A percentile compares a stretch with the other conserved stretches of the same genome.
These are phyloP conservation scores for Psammodynastes pulverulentus DNA, from an alignment of 2,113 vertebrate species.

Conservation along the genomic window DNA sequence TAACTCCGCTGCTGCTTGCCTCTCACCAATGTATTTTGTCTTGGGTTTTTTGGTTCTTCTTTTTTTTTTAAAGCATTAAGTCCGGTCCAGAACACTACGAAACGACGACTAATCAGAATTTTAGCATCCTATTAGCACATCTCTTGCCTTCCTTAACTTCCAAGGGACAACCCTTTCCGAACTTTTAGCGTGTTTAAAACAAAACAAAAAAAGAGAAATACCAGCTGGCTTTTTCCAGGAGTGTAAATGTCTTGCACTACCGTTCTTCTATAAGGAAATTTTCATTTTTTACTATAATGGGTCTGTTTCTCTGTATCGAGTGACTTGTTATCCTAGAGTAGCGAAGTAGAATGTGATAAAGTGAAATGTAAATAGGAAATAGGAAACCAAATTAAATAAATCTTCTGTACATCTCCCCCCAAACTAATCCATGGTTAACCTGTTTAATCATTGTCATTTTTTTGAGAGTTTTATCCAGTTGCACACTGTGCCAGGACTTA, in stretches of 20 bases:
- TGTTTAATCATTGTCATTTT: background rate
- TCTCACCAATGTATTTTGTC: slow-evolving; percentile 59
- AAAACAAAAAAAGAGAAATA: slow-evolving; percentile 54
- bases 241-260: slow-evolving; percentile 72
- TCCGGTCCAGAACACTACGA: slow-evolving; percentile 59
- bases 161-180: slow-evolving; percentile 64
- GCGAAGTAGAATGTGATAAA: slow-evolving; percentile 68
- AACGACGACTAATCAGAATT: slow-evolving; percentile 51
- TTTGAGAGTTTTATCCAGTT: background rate
- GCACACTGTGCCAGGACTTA: no score
- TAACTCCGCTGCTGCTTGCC: slow-evolving; percentile 42
- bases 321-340: slow-evolving; percentile 72
- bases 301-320: slow-evolving; percentile 66
- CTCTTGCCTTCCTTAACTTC: slow-evolving; percentile 61
- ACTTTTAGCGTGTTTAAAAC: slow-evolving; percentile 57
- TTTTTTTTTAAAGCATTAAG: slow-evolving; percentile 48
- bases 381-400: slow-evolving; percentile 78
- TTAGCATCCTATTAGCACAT: slow-evolving; percentile 59
- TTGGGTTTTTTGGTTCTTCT: slow-evolving; percentile 37
- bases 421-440: background rate
- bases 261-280: slow-evolving; percentile 73
- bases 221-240: slow-evolving; percentile 73
- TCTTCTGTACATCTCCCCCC: slow-evolving; percentile 77
- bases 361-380: slow-evolving; percentile 88
- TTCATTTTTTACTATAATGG: slow-evolving; percentile 64